Evolutionary conservation across 2,888 invertebrate species (phyloP).

Genomic region (Sclerodermus sp.): DNA sequence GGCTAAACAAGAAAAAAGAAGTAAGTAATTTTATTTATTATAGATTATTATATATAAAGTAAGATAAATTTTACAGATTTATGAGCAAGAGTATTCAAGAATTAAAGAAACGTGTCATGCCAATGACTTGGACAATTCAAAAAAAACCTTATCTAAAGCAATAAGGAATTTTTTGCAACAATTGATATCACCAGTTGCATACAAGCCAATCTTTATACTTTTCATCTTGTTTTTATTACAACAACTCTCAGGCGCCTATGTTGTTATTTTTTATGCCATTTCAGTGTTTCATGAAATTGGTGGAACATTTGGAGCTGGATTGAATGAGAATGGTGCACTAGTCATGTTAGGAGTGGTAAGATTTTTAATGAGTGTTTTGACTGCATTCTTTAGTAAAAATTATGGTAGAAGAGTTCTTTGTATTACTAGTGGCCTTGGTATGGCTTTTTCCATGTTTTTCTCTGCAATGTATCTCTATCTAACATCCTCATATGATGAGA

Average conservation of each 20-base stretch:
- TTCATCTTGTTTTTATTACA: constrained; percentile 60
- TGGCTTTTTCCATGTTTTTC: constrained; percentile 59
- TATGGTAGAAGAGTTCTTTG: constrained; percentile 60
- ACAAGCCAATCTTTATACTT: constrained; percentile 61
- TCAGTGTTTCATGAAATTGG: constrained; percentile 60
- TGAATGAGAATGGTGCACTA: constrained; percentile 59
- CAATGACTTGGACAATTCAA: constrained; percentile 2
- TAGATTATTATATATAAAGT: too few relatives aligned
- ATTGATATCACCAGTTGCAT: constrained; percentile 50
- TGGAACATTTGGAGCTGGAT: constrained; percentile 54
- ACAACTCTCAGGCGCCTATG: constrained; percentile 64
- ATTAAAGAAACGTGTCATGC: constrained; percentile 30
- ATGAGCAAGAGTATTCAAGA: constrained; percentile 35
- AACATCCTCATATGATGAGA: constrained; percentile 29
- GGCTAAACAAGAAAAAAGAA: constrained; percentile 56
- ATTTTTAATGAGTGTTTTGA: constrained; percentile 61
- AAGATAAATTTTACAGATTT: constrained; percentile 31
- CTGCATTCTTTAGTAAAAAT: constrained; percentile 58
- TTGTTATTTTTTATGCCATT: constrained; percentile 64
- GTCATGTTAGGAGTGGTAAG: constrained; percentile 60
- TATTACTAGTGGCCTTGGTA: constrained; percentile 61
- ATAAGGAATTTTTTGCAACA: constrained; percentile 30
- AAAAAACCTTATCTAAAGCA: constrained; percentile 12
- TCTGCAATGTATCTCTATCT: constrained; percentile 45
- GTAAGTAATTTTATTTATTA: constrained; percentile 48